phyloP scores from a whole-genome alignment of 2,797 vertebrate species.

The Lophotriccus pileatus region DNA sequence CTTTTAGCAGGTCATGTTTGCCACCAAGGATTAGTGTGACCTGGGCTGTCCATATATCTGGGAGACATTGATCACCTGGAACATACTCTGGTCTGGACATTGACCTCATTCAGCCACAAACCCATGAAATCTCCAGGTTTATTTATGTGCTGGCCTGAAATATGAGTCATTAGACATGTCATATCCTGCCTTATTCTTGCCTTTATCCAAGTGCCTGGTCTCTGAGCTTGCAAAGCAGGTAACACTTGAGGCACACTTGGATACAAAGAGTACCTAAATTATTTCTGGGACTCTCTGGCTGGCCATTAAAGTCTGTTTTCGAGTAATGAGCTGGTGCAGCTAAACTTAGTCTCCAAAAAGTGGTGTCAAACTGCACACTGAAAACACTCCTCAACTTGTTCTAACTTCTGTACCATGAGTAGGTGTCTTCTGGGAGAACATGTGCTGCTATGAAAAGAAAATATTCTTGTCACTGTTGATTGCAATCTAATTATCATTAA shows the following conservation, averaged over 20 bases:
- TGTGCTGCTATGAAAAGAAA: background rate
- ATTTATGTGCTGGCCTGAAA: background rate
- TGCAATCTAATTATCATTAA: background rate
- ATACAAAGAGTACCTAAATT: background rate
- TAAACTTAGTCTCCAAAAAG: background rate
- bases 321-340: background rate
- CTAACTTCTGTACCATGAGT: background rate
- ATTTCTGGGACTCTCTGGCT: background rate
- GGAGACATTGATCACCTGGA: background rate
- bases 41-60: background rate
- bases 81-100: rapidly evolving
- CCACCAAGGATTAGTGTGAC: background rate
- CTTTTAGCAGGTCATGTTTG: rapidly evolving
- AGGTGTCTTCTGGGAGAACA: background rate
- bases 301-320: background rate
- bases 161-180: rapidly evolving
- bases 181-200: background rate
- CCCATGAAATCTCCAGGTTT: background rate
- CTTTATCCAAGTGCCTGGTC: background rate
- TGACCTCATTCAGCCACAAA: background rate
- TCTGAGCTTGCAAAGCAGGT: background rate
- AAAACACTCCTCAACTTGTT: background rate
- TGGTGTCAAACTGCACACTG: background rate
- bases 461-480: background rate
- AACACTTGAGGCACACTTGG: background rate